These are phyloP conservation scores for Aromia moschata DNA, from an alignment of 2,888 invertebrate genomes.

Conservation along the genomic window DNA sequence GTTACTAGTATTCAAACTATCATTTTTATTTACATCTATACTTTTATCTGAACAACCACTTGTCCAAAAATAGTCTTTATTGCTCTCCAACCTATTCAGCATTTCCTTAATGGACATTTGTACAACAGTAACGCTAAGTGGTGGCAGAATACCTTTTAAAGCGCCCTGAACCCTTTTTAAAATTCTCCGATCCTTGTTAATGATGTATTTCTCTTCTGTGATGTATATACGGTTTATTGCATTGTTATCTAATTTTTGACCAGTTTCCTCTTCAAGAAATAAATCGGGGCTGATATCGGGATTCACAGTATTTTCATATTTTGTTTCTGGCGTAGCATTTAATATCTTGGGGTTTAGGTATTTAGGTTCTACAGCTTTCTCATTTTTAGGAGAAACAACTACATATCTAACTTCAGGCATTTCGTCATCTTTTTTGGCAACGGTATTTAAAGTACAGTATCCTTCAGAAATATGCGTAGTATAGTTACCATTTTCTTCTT, in stretches of 20 bases:
- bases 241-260: conserved; percentile 23
- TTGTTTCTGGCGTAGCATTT: conserved; percentile 50
- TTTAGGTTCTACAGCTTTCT: background rate
- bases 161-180: conserved; percentile 66
- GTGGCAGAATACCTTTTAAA: conserved; percentile 77
- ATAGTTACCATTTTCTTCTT: too few species aligned
- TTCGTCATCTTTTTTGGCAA: background rate
- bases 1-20: conserved; percentile 35
- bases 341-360: background rate
- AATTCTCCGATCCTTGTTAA: conserved; percentile 59
- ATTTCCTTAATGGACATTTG: conserved; percentile 74
- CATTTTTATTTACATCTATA: conserved; percentile 20
- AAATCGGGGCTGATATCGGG: conserved; percentile 67
- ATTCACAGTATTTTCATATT: conserved; percentile 43
- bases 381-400: background rate
- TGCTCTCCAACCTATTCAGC: conserved; percentile 62
- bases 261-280: conserved; percentile 68
- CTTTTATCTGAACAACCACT: conserved; percentile 24
- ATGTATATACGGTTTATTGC: conserved; percentile 24
- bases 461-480: too few species aligned
- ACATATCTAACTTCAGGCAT: background rate
- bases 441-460: too few species aligned
- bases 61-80: conserved; percentile 52
- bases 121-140: conserved; percentile 76
- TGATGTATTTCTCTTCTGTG: conserved; percentile 47